Base-by-base conservation (phyloP, 1,140 invertebrate genomes). In the Mya arenaria region DNA sequence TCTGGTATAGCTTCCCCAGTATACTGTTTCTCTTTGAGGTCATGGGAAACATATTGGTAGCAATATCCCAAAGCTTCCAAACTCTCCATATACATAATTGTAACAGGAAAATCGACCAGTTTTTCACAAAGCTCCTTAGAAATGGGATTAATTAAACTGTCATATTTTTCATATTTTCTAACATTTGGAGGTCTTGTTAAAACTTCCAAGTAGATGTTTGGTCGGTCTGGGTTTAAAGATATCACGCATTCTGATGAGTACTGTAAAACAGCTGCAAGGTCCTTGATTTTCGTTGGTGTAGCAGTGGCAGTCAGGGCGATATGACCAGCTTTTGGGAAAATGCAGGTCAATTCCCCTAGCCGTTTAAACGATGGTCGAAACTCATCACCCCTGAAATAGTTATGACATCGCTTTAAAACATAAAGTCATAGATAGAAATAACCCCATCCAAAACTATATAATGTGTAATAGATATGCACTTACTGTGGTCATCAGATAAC, bases 31-130 rank as follows among this genome's bases (percentile, higher is more conserved):
- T 75, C 41, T 32, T 52, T 10, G 25, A 87, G 19, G 10, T 73
- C 19, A 36, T 65, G 17, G 8, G 15, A 25, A 17, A 81, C 6
- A 62, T 66, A 85, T 65, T 82, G 41, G 28, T 73, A 87, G 30
- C 36, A 79, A 73, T 86, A 86, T 3, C 85, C 83, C n/a, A 86
- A 5, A 15, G 68, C 44, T 44, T 85, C 85, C 37, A 83, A 63
- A 69, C 52, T 86, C n/a, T 86, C 80, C 10, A 78, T 32, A 63
- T 83, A 75, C 17, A 69, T n/a, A 23, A 84, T 81, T 74, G 78
- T 84, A 30, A 84, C 48, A 41, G 77, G 77, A 52, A 81, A 84
- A 15, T 69, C 56, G 17, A 17, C 4, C 28, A 36, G 2, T 63
- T 81, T 62, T 15, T 55, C 36, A 30, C 60, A 44, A 10, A 80